Base-by-base conservation (phyloP, 2,797 vertebrate species). In the Benthosema pterotum region DNA sequence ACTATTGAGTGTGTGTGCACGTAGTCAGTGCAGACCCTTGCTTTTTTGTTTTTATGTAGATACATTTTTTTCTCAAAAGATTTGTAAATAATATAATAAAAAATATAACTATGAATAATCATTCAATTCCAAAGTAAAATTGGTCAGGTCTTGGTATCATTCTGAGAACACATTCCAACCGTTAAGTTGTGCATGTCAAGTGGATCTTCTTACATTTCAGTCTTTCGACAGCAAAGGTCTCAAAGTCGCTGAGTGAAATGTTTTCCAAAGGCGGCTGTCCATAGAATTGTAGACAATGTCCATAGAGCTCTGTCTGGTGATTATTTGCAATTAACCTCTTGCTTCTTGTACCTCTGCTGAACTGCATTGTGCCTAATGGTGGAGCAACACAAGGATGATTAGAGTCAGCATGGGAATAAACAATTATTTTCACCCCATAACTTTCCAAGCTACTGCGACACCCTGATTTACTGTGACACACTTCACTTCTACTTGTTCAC, bases 171-270 rank as follows among this genome's bases (percentile, higher is more conserved):
- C 13, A 16, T 25, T 28, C 11, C 19, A n/a, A 22, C 43, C 16
- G 45, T 28, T 53, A 1, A 5, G 2, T 52, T 1, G 17, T 4
- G 7, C 2, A 11, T 5, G 11, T 0, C 1, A 5, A 5, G 46
- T n/a, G 32, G 8, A 9, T 22, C 89, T 95, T 22, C 89, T 95
- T 84, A 99, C 98, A 74, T 89, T 88, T 97, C 64, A 99, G 77
- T 75, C 98, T 93, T 13, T 97, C 97, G 9, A 97, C 55, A 4
- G 98, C 97, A 42, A 99, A 93, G 7, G 72, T 90, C 86, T 99
- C 98, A 78, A 99, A 99, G 78, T 99, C 96, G 1, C 59, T 51
- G 53, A 99, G 91, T 4, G 96, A 94, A 67, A 99, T 89, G 82
- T 88, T 96, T 80, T 98, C 97, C 25, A 90, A 88, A 1, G 98